Evolutionary conservation across 30 jellyfish, hydroid and myxozoan genomes (phyloP), one percentile per base, ranked within the genome.

Genomic region (Rhopilema esculentum): DNA sequence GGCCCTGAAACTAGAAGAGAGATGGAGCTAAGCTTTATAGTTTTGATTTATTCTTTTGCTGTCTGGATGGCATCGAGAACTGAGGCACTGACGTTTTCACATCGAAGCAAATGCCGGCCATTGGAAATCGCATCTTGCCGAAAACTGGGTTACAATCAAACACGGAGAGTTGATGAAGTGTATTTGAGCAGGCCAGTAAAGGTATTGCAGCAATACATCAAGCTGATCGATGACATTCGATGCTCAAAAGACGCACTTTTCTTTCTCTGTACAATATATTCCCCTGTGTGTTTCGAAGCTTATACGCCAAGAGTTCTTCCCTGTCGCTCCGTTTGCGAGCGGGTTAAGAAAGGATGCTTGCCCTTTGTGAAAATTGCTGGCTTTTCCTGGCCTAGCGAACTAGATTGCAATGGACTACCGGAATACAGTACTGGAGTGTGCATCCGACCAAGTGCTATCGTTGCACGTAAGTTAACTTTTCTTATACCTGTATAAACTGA

Each of bases 361-460:
- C 83, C 89, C 0, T 74, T 69, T 65, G 81, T 94, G 25, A 66
- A 73, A 18, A 24, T 73, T 51, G 89, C 90, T 26, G 97, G 90
- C 61, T 73, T 64, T 33, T 87, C 88, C 40, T 94, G 98, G 98
- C 98, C 98, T 26, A 72, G 91, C 33, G 98, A 94, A 68, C 91
- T 94, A 25, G 97, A 84, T 51, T 94, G 98, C 77, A 67, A 32
- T 27, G 69, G 76, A 48, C 67, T 94, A 26, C 98, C 98, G 0
- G 98, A 94, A 21, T 88, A 94, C 92, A 92, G 86, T 66, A 94
- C 97, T 2, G 97, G 92, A 1, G 95, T 94, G 20, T 94, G 98
- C 77, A 89, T 94, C 79, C 89, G 86, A 50, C 98, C 98, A 29
- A 90, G 95, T 85, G 96, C 98, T 20, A 94, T 94, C 27, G 97